Evolutionary conservation across 30 jellyfish, hydroid and myxozoan genomes (phyloP).

Genomic region (Hydractinia echinata): DNA sequence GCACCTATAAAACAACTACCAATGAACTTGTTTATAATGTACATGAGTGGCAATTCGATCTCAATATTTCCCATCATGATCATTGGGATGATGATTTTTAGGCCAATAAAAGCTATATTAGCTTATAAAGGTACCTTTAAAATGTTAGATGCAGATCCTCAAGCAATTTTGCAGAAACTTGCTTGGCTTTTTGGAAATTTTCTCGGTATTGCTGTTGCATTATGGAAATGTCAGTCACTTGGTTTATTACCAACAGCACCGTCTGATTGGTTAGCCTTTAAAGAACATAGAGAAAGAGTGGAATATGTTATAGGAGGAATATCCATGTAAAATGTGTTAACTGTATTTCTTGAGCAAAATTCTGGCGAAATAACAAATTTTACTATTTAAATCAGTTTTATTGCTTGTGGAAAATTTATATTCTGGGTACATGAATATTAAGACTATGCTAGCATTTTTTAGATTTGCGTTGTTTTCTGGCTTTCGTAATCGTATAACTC

Average conservation of each 20-base stretch:
- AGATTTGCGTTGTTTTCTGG: too few species aligned
- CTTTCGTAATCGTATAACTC: too few species aligned
- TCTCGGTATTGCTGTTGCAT: constrained; percentile 58
- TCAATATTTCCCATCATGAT: constrained; percentile 94
- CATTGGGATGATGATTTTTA: constrained; percentile 93
- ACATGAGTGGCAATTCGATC: constrained; percentile 92
- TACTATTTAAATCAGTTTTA: too few species aligned
- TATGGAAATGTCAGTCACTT: constrained; percentile 88
- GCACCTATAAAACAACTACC: constrained; percentile 96
- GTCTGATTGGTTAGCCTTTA: constrained; percentile 95
- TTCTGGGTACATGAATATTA: too few species aligned
- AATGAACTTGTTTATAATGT: constrained; percentile 90
- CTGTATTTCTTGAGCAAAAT: too few species aligned
- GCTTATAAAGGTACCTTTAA: constrained; percentile 75
- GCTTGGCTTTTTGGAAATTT: constrained; percentile 81
- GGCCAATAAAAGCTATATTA: constrained; percentile 74
- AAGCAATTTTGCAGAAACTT: constrained; percentile 62
- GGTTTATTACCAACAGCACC: constrained; percentile 97
- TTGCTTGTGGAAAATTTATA: too few species aligned
- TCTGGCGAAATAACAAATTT: too few species aligned
- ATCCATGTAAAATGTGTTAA: neutral
- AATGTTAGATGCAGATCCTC: constrained; percentile 77
- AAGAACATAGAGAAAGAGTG: constrained; percentile 92
- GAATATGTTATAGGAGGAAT: constrained; percentile 84
- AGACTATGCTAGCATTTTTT: too few species aligned